Evolutionary conservation across 2,113 vertebrate species (phyloP).

Genomic region (Tetrao urogallus): DNA sequence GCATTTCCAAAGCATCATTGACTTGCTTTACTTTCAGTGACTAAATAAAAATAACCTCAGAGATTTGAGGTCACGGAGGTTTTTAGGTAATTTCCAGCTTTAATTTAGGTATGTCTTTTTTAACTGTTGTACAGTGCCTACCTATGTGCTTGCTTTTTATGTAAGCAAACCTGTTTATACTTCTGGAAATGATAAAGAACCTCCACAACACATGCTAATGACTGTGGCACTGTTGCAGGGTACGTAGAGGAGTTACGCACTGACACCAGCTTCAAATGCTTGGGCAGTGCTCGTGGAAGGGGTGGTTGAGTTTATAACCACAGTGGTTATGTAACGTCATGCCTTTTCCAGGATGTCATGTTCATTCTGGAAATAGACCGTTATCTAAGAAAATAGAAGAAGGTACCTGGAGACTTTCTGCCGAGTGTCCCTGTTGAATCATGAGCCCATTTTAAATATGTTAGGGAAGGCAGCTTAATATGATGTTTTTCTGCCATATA

Average conservation of each 20-base stretch:
- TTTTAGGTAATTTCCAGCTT: neutral
- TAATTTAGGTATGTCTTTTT: neutral
- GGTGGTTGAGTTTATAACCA: neutral
- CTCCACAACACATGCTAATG: neutral
- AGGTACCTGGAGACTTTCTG: slow-evolving; percentile 69
- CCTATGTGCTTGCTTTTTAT: neutral
- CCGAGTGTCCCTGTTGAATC: slow-evolving; percentile 44
- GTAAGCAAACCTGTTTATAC: neutral
- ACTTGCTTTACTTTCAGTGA: neutral
- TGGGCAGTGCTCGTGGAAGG: neutral
- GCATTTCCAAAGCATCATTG: neutral
- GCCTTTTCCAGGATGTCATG: slow-evolving; percentile 37
- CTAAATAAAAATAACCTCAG: neutral
- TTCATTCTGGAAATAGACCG: neutral
- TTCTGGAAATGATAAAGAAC: neutral
- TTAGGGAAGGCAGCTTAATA: slow-evolving; percentile 49
- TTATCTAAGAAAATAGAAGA: slow-evolving; percentile 56
- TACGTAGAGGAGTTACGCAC: neutral
- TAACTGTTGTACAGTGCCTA: neutral
- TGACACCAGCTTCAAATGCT: neutral
- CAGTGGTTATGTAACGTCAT: neutral
- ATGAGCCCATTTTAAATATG: slow-evolving; percentile 11
- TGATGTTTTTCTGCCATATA: slow-evolving; percentile 49
- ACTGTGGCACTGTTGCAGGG: neutral
- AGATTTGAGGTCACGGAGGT: neutral